phyloP scores from a whole-genome alignment of 1,140 invertebrate species.

The Nymphalis io region DNA sequence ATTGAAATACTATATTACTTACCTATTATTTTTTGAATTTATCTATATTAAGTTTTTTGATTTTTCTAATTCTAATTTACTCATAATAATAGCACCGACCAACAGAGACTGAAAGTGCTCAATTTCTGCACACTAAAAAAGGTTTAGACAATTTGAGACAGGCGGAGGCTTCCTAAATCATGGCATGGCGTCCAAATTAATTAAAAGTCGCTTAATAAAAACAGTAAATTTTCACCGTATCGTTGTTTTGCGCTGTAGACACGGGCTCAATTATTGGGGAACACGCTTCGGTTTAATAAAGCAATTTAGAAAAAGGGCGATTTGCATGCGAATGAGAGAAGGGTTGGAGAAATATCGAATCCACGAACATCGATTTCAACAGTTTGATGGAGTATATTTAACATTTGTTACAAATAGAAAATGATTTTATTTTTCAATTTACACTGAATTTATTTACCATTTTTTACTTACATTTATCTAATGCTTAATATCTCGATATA shows the following conservation, averaged over 20 bases:
- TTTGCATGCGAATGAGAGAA: slow-evolving; percentile 64
- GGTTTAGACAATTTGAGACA: slow-evolving; percentile 7
- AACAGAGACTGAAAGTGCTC: background rate
- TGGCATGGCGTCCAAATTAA: slow-evolving; percentile 26
- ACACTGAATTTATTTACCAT: background rate
- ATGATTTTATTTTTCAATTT: background rate
- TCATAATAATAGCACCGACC: background rate
- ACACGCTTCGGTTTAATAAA: slow-evolving; percentile 72
- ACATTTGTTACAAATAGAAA: slow-evolving; percentile 2
- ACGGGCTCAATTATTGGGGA: slow-evolving; percentile 59
- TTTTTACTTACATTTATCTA: too few relatives aligned
- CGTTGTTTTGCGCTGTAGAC: slow-evolving; percentile 18
- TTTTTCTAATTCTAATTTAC: background rate
- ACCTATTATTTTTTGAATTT: too few relatives aligned
- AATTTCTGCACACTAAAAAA: slow-evolving; percentile 21
- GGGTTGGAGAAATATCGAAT: slow-evolving; percentile 36
- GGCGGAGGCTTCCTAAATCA: slow-evolving; percentile 25
- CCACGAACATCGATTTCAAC: slow-evolving; percentile 16
- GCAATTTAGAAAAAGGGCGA: slow-evolving; percentile 69
- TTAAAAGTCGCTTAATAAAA: slow-evolving; percentile 41
- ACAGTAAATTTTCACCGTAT: slow-evolving; percentile 30
- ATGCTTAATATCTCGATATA: too few relatives aligned
- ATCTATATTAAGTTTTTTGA: too few relatives aligned
- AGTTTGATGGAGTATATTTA: slow-evolving; percentile 4
- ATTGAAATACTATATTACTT: too few relatives aligned